Percentiles rank a stretch among this genome's conserved stretches.
Evolutionary conservation across 1,140 invertebrate genomes (phyloP).

Genomic region (Chymomyza costata): DNA sequence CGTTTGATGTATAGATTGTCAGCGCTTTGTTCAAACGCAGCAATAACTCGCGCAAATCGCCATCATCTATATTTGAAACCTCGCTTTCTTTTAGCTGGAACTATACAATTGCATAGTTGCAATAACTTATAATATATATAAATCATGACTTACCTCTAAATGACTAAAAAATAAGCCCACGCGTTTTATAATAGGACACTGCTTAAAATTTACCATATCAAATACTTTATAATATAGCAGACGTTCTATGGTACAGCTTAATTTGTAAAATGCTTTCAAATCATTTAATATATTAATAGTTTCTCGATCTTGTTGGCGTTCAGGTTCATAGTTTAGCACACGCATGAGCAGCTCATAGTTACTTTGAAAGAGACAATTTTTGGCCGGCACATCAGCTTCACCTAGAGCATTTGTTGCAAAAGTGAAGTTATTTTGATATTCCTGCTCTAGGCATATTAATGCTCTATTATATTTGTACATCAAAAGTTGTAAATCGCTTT

Average conservation of each 20-base stretch:
- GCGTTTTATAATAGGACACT: constrained; percentile 61
- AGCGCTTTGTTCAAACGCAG: constrained; percentile 34
- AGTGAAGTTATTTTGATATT: too few relatives aligned
- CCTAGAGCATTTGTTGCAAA: neutral
- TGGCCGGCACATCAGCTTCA: constrained; percentile 1
- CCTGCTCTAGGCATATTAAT: constrained; percentile 36
- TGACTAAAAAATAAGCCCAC: constrained; percentile 64
- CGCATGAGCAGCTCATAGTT: constrained; percentile 68
- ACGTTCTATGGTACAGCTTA: constrained; percentile 50
- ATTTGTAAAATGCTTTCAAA: constrained; percentile 33
- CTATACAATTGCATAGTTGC: too few relatives aligned
- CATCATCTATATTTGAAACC: constrained; percentile 12
- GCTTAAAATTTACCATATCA: constrained; percentile 24
- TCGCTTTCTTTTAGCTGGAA: constrained; percentile 41
- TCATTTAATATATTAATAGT: constrained; percentile 35
- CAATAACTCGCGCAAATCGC: constrained; percentile 45
- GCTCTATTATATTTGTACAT: constrained; percentile 56
- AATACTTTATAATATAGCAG: constrained; percentile 63
- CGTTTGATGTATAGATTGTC: constrained; percentile 43
- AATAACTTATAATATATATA: too few relatives aligned
- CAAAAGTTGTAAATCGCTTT: constrained; percentile 21
- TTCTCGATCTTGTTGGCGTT: constrained; percentile 28
- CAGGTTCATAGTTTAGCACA: constrained; percentile 40
- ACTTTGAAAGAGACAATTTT: constrained; percentile 54
- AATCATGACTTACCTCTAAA: constrained; percentile 34